Percentiles rank a stretch among this genome's conserved stretches.
Conservation (phyloP, 2,797 vertebrate species). For the Cryptoprocta ferox region DNA sequence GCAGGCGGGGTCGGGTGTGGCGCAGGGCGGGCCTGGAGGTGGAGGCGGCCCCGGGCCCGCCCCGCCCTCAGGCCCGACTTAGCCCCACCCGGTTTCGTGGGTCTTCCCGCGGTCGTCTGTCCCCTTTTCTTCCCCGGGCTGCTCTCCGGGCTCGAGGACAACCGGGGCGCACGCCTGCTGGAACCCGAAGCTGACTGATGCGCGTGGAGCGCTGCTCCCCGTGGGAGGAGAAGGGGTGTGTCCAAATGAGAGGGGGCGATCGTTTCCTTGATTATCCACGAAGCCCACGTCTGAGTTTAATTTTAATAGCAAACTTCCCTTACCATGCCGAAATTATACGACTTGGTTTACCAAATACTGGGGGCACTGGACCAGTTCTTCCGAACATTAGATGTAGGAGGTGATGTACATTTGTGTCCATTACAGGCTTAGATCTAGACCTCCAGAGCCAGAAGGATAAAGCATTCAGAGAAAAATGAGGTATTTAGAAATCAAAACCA, state of each 20-base stretch:
- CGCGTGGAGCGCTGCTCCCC: not conserved
- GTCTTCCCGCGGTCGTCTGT: not conserved
- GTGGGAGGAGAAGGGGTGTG: slow-evolving; percentile 47
- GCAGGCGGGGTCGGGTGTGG: slow-evolving; percentile 8
- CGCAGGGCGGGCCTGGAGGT: slow-evolving; percentile 42
- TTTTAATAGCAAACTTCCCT: not conserved
- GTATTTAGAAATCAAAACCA: not conserved
- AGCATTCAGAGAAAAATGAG: not conserved
- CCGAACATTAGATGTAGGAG: not conserved
- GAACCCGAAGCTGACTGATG: not conserved
- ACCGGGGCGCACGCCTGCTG: accelerated
- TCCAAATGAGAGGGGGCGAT: not conserved
- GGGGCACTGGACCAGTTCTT: not conserved
- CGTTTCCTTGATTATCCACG: not conserved
- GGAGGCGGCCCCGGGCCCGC: too few relatives aligned
- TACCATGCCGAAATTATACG: not conserved
- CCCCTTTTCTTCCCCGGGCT: not conserved
- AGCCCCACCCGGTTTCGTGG: not conserved
- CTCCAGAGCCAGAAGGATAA: not conserved
- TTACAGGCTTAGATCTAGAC: not conserved
- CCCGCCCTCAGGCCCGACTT: not conserved
- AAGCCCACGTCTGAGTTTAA: not conserved
- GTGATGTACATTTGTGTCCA: not conserved
- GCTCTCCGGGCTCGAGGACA: not conserved
- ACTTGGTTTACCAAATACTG: not conserved